Conservation (phyloP, 2,797 vertebrate species). For the Acridotheres tristis region DNA sequence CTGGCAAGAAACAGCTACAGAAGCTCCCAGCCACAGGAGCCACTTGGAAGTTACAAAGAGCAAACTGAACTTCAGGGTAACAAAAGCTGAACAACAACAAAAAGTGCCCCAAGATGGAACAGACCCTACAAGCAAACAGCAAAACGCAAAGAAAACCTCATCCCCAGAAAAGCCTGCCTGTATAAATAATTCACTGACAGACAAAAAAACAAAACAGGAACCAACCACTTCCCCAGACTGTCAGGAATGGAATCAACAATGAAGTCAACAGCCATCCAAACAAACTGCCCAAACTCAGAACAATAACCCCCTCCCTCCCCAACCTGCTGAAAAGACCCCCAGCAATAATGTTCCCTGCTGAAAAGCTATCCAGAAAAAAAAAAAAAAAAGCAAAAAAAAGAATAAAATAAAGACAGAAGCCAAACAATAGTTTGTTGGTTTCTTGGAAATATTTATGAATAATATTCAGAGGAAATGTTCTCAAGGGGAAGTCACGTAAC, state of each 20-base stretch:
- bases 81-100: background rate
- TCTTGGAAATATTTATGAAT: slow-evolving; percentile 36
- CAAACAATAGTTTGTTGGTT: slow-evolving; percentile 31
- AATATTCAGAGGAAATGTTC: background rate
- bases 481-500: background rate
- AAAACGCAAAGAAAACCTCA: background rate
- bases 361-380: background rate
- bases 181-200: background rate
- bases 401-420: background rate
- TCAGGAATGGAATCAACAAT: background rate
- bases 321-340: background rate
- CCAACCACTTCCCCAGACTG: background rate
- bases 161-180: background rate
- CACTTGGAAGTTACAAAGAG: background rate
- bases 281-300: background rate
- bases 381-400: background rate
- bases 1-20: background rate
- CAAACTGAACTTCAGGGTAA: background rate
- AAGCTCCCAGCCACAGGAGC: background rate
- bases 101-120: background rate
- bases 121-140: background rate
- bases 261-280: background rate
- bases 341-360: background rate
- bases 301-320: background rate
- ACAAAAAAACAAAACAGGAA: background rate